Conservation (phyloP, 2,797 vertebrate species). For the Myripristis murdjan region DNA sequence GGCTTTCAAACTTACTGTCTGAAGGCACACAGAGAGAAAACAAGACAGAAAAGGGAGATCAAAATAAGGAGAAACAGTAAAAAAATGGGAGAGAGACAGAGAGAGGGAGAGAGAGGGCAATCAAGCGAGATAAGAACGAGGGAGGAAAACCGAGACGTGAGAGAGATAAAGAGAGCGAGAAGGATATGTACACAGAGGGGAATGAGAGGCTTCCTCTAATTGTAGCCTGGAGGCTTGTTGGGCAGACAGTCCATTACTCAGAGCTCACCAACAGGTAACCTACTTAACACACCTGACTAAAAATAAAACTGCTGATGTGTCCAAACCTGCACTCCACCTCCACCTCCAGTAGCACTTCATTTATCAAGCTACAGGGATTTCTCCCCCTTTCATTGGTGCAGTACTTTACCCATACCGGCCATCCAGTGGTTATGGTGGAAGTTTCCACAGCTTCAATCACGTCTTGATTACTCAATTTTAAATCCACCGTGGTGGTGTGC, state of each 20-base stretch:
- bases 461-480: no score
- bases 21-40: constrained; percentile 26
- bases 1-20: constrained; percentile 54
- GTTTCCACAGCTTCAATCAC: constrained; percentile 23
- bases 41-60: constrained; percentile 30
- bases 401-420: not conserved
- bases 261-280: constrained; percentile 74
- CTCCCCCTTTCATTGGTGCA: not conserved
- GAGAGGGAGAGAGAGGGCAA: constrained; percentile 7
- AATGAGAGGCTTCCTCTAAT: constrained; percentile 74
- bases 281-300: constrained; percentile 69
- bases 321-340: constrained; percentile 45
- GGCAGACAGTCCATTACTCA: constrained; percentile 77
- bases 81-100: not conserved
- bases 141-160: constrained; percentile 26
- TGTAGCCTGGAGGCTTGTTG: constrained; percentile 75
- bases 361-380: not conserved
- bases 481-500: no score
- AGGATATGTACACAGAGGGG: constrained; percentile 53
- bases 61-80: constrained; percentile 23
- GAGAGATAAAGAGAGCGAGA: constrained; percentile 29
- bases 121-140: constrained; percentile 41
- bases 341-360: constrained; percentile 23
- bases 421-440: constrained; percentile 11
- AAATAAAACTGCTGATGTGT: constrained; percentile 76